phyloP scores from a whole-genome alignment of 2,113 vertebrate genomes.

The Antechinus stuartii region DNA sequence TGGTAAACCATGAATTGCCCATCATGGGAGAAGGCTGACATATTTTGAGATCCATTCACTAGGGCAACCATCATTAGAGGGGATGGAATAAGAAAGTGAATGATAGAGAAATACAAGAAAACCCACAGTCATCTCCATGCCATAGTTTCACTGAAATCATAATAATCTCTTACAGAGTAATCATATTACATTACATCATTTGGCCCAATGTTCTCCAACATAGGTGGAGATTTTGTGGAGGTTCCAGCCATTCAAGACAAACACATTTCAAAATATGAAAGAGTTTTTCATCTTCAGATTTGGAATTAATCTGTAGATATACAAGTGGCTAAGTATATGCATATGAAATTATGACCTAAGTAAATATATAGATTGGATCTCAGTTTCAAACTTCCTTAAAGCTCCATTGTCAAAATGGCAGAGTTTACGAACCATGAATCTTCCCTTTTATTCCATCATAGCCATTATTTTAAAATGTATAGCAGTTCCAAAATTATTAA shows the following conservation, averaged over 20 bases:
- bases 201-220: too few relatives aligned
- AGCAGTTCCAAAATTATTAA: background rate
- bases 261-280: conserved; percentile 56
- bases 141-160: too few relatives aligned
- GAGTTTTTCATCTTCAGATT: conserved; percentile 56
- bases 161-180: too few relatives aligned
- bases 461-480: conserved; percentile 44
- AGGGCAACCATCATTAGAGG: too few relatives aligned
- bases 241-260: conserved; percentile 56
- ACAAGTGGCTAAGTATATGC: conserved; percentile 52
- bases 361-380: background rate
- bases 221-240: background rate
- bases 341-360: conserved; percentile 41
- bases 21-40: too few relatives aligned
- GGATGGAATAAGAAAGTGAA: too few relatives aligned
- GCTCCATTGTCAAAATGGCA: conserved; percentile 53
- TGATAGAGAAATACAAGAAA: too few relatives aligned
- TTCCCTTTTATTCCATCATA: conserved; percentile 24
- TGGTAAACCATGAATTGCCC: too few relatives aligned
- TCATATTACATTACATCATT: too few relatives aligned
- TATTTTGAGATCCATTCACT: too few relatives aligned
- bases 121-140: too few relatives aligned
- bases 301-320: conserved; percentile 44
- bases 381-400: conserved; percentile 46
- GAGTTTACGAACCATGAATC: conserved; percentile 35